phyloP scores from a whole-genome alignment of 2,797 vertebrate species.

The Eutrigla gurnardus region DNA sequence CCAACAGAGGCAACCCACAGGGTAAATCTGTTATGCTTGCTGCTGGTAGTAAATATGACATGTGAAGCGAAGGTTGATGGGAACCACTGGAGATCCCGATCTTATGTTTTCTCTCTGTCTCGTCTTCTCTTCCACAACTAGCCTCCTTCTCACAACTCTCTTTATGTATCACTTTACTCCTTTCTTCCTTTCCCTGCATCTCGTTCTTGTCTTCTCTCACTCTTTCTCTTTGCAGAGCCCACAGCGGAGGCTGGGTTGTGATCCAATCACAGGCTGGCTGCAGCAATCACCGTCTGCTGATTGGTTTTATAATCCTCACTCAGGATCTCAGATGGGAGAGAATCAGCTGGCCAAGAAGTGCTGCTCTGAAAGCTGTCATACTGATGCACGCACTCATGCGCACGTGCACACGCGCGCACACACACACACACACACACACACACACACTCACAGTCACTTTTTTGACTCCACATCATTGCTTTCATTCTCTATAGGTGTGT shows the following conservation, averaged over 20 bases:
- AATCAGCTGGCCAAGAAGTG: constrained; percentile 76
- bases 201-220: constrained; percentile 51
- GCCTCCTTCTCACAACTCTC: constrained; percentile 55
- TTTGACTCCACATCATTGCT: constrained; percentile 52
- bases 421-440: constrained; percentile 12
- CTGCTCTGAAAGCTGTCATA: constrained; percentile 70
- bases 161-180: constrained; percentile 70
- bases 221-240: constrained; percentile 63
- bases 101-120: constrained; percentile 36
- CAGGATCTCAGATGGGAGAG: constrained; percentile 80
- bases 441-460: constrained; percentile 22
- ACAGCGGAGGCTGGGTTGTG: constrained; percentile 65
- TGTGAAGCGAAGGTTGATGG: constrained; percentile 36
- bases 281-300: constrained; percentile 82
- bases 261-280: constrained; percentile 79
- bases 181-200: constrained; percentile 58
- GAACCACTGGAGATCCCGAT: constrained; percentile 54
- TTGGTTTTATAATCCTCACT: constrained; percentile 85
- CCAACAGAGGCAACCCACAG: constrained; percentile 29
- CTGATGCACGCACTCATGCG: constrained; percentile 31
- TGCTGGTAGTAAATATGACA: constrained; percentile 31
- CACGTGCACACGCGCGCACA: neutral
- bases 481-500: constrained; percentile 48
- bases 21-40: constrained; percentile 28
- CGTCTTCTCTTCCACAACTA: constrained; percentile 8